Base-by-base conservation (phyloP, 30 jellyfish, hydroid and myxozoan genomes). In the Sanderia malayensis region DNA sequence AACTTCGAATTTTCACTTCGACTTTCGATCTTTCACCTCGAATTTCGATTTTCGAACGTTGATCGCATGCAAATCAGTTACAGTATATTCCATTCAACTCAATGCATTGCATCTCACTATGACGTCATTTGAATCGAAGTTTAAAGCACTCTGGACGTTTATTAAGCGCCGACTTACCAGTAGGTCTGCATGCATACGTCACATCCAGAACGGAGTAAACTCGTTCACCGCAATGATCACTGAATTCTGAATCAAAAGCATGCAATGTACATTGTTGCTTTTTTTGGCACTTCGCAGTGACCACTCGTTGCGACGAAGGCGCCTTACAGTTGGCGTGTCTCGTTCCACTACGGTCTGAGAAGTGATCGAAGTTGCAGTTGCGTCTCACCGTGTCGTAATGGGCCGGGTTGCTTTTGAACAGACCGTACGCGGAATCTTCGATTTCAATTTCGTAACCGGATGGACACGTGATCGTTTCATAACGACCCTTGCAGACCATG, bases 391-490 rank as follows among this genome's bases (percentile, higher is more conserved):
- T 57, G 45, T 57, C 62, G 31, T 23, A 49, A 22, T 52, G 31
- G 24, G 31, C 33, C 6, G 11, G 24, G 17, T 62, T 55, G 74
- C 46, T 72, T 4, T 11, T 25, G 28, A 31, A 57, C 24, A 46
- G 31, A 0, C 84, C 84, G 47, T 72, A 72, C 2, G 84, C 73
- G 23, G 84, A 73, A 45, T 72, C 47, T 20, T 8, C 27, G 34
- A 75, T 61, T 70, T 61, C 79, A 72, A 62, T 41, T 61, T 8
- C 46, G 27, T 75, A 46, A 20, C 58, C 47, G 31, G 23, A 1
- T 75, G 87, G 87, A 70, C 87, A 75, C 4, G 30, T 60, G 34
- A 75, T 60, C 2, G 87, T 45, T 70, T 75, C 87, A 63, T 75
- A 75, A 10, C 87, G 87, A 25, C 87, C 87, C 15, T 31, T 32